Base-by-base conservation (phyloP, 2,113 vertebrate species). In the Lophura nycthemera region DNA sequence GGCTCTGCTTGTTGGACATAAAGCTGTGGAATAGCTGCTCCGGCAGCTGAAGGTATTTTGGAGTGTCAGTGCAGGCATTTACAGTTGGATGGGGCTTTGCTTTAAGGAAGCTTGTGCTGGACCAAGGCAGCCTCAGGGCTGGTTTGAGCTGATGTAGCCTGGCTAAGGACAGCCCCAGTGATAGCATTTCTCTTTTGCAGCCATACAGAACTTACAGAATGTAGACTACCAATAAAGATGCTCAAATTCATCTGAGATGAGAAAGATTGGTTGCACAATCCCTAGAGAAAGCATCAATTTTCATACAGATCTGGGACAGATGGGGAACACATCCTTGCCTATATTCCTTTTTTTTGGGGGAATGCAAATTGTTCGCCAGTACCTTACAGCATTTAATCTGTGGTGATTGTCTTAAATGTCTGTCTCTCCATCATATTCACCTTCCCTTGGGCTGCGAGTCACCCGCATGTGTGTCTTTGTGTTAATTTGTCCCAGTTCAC, bases 401-500 rank as follows among this genome's bases (percentile, higher is more conserved):
- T 73, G 24, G 52, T 61, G 73, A 83, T 82, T 90, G 76, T 81
- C 57, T 61, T 78, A 40, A 85, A 82, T 30, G 24, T 14, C 84
- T 91, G 48, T 69, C 20, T 72, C 59, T 84, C 87, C 72, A 38
- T 45, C 59, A 30, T n/a, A 48, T 22, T 89, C 74, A 57, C 86
- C 87, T 96, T 93, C 95, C 89, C 92, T 32, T 69, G 93, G 91
- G 95, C 91, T 77, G 59, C 67, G 29, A 93, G 91, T 84, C 86
- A 89, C 57, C 85, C 70, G 83, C 80, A 15, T 42, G 54, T 81
- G 75, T 83, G 82, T 43, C 71, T 92, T 83, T 95, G 90, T 95
- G 92, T 93, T 96, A 94, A 97, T 97, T 95, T 94, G 89, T 93
- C 93, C 95, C 95, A 81, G 94, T 93, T 93, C 91, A 79, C 86